Base-by-base conservation (phyloP, 2,113 vertebrate genomes). In the Oxyruncus cristatus region DNA sequence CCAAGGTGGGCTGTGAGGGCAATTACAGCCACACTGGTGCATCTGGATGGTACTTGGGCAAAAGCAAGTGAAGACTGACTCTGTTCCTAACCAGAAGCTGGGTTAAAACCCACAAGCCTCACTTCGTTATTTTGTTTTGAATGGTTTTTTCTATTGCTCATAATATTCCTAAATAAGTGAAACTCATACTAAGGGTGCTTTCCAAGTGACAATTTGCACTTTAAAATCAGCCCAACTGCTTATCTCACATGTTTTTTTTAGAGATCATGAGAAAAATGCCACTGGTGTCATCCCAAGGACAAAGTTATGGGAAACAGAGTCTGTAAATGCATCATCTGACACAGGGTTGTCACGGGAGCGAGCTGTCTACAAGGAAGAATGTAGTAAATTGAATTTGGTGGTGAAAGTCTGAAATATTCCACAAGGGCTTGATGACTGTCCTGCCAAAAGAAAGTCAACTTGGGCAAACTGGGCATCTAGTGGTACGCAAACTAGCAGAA, bases 231-330 rank as follows among this genome's bases (percentile, higher is more conserved):
- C 65, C 49, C 41, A 55, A n/a, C 12, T 70, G 49, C 80, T 91
- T 88, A 92, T 62, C 72, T 94, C 88, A 63, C 2, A 0, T 79
- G 44, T 88, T 81, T 62, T 86, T 59, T 26, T 63, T 9, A 83
- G 70, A 82, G 73, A 76, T 50, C 53, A 95, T 78, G 73, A 95
- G 75, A 91, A 85, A 97, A 93, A 92, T 30, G 66, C n/a, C 74
- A 85, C 50, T 74, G 33, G 62, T 96, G 53, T 88, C 89, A 92
- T 42, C 39, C 53, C 62, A 79, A 90, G 46, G 61, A 80, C 47
- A 92, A 88, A 90, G 63, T 90, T 71, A 70, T 8, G 49, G 71
- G 89, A 89, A 94, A 68, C 33, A 46, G 76, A 14, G 53, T 46
- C 63, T 73, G 44, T 33, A 70, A 49, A 62, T 59, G 61, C 59